Evolutionary conservation across 2,797 vertebrate species (phyloP).

Genomic region (Chloroceryle inda): DNA sequence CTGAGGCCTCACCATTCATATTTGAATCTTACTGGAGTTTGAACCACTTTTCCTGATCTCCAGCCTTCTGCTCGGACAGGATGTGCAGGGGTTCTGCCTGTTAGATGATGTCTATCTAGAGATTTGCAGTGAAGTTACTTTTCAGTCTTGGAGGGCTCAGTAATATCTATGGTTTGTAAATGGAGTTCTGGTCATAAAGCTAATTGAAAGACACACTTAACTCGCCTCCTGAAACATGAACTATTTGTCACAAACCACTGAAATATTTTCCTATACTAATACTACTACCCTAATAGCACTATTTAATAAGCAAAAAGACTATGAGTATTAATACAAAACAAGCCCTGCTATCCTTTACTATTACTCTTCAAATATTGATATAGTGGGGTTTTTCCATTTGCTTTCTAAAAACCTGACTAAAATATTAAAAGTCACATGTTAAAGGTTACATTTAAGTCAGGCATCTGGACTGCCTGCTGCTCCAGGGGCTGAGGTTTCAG

Average conservation of each 20-base stretch:
- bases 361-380: neutral
- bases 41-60: neutral
- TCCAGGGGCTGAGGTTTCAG: neutral
- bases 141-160: neutral
- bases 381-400: neutral
- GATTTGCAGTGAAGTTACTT: neutral
- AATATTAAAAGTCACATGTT: neutral
- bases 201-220: neutral
- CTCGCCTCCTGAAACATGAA: neutral
- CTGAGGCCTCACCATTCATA: neutral
- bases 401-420: neutral
- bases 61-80: neutral
- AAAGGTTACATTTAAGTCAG: neutral
- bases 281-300: neutral
- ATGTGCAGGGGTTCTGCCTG: neutral
- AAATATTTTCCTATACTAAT: neutral
- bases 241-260: neutral
- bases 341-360: neutral
- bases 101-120: neutral
- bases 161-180: neutral
- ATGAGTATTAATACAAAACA: neutral
- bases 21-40: conserved; percentile 16
- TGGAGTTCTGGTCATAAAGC: neutral
- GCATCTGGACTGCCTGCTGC: neutral
- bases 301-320: neutral